These are phyloP conservation scores for Allobates femoralis DNA, from an alignment of 2,797 vertebrate genomes.

Conservation along the genomic window DNA sequence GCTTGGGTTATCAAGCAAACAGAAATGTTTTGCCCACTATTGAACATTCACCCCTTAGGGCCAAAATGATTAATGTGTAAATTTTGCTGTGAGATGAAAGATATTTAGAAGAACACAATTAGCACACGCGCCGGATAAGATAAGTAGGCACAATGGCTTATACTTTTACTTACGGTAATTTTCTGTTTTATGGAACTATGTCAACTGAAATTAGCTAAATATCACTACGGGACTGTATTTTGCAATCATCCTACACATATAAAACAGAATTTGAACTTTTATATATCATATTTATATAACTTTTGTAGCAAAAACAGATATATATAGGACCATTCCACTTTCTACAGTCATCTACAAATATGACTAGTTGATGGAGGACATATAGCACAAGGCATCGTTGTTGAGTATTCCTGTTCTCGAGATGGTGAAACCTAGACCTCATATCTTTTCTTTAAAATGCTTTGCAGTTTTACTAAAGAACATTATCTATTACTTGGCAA, in stretches of 20 bases:
- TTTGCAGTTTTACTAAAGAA: background rate
- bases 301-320: no score
- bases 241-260: no score
- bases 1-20: background rate
- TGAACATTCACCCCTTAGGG: background rate
- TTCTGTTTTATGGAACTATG: background rate
- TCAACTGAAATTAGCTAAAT: no score
- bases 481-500: background rate
- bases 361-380: no score
- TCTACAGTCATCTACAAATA: no score
- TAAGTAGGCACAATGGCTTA: background rate
- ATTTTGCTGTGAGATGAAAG: background rate
- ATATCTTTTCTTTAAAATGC: background rate
- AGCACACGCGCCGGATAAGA: background rate
- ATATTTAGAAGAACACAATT: background rate
- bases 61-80: slow-evolving; percentile 5
- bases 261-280: no score
- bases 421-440: background rate
- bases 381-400: no score
- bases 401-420: no score
- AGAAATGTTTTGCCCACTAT: background rate
- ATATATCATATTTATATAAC: no score
- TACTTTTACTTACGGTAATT: background rate
- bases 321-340: no score
- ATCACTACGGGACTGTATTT: no score